Percentiles rank a stretch among this genome's conserved stretches.
Evolutionary conservation across 2,888 invertebrate species (phyloP).

Genomic region (Perizoma flavofasciatum): DNA sequence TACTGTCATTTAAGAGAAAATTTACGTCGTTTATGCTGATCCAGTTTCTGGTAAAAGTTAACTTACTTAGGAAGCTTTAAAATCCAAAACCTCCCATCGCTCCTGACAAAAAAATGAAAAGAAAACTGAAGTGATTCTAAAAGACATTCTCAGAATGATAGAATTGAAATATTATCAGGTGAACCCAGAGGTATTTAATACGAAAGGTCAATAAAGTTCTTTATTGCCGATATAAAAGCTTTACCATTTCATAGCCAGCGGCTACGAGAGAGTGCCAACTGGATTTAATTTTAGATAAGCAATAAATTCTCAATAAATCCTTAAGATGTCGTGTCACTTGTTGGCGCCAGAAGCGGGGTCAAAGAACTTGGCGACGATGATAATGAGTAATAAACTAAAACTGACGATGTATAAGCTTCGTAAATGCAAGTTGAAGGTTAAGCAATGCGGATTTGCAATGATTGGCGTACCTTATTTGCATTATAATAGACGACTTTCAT

Average conservation of each 20-base stretch:
- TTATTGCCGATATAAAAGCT: slow-evolving; percentile 20
- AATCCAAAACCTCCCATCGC: too few species aligned
- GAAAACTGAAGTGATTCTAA: too few species aligned
- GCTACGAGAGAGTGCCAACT: slow-evolving; percentile 23
- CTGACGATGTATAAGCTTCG: slow-evolving; percentile 6
- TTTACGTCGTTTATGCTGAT: too few species aligned
- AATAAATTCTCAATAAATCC: slow-evolving; percentile 39
- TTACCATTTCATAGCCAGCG: slow-evolving; percentile 13
- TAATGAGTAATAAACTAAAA: slow-evolving; percentile 49
- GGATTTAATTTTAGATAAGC: slow-evolving; percentile 30
- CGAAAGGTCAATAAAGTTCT: slow-evolving; percentile 22
- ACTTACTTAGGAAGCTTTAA: too few species aligned
- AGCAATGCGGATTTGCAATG: slow-evolving; percentile 47
- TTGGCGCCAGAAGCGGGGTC: slow-evolving; percentile 38
- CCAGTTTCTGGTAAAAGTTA: too few species aligned
- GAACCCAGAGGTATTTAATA: slow-evolving; percentile 22
- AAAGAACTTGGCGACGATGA: slow-evolving; percentile 35
- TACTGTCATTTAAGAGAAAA: too few species aligned
- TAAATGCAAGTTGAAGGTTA: slow-evolving; percentile 49
- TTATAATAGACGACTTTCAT: slow-evolving; percentile 37
- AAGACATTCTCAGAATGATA: not conserved
- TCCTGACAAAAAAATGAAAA: too few species aligned
- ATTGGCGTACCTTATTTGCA: slow-evolving; percentile 47
- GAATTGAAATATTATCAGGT: slow-evolving; percentile 2
- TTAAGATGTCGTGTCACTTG: slow-evolving; percentile 29